These are phyloP conservation scores for Cosmopolites sordidus DNA, from an alignment of 2,888 invertebrate species.

Conservation along the genomic window DNA sequence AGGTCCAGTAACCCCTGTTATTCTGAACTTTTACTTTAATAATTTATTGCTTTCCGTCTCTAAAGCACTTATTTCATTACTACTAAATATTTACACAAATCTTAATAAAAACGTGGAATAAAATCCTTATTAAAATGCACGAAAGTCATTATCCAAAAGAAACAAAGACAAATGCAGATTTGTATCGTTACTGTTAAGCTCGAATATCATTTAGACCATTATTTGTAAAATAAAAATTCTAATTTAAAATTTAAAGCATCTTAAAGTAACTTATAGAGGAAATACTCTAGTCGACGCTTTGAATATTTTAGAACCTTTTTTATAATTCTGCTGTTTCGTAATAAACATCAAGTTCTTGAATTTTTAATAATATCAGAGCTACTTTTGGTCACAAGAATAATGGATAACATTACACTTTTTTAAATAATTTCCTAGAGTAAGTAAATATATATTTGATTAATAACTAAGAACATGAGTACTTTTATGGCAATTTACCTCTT, in stretches of 20 bases:
- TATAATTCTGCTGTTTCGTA: no score
- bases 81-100: background rate
- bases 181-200: background rate
- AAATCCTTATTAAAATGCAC: background rate
- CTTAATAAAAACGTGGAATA: background rate
- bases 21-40: background rate
- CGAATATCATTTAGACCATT: background rate
- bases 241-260: background rate
- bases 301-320: no score
- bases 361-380: no score
- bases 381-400: no score
- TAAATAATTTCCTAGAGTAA: no score
- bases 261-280: conserved; percentile 1
- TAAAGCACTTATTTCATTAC: background rate
- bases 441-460: no score
- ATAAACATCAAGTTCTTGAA: no score
- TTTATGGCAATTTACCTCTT: no score
- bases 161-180: conserved; percentile 1
- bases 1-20: no score
- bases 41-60: background rate
- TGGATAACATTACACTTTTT: no score
- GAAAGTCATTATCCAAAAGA: background rate
- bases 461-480: no score
- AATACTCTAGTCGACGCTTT: background rate
- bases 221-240: conserved; percentile 1